Percentiles rank a stretch among this genome's conserved stretches.
Conservation (phyloP, 2,888 invertebrate genomes). For the Brachycybe producta region DNA sequence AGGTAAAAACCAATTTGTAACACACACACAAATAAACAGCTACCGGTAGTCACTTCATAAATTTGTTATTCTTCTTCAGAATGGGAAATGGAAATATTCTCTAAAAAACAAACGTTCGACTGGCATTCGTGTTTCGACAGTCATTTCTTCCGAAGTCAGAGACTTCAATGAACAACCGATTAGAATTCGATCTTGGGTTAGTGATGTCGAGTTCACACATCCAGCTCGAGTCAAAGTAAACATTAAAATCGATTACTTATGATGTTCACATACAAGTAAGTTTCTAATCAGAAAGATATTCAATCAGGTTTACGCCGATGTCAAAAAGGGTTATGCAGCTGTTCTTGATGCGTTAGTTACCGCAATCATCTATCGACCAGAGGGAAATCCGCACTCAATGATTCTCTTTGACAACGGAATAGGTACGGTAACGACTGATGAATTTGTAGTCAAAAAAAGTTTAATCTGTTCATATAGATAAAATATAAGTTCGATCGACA, state of each 20-base stretch:
- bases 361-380: constrained; percentile 24
- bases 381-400: constrained; percentile 22
- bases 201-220: constrained; percentile 23
- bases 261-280: not conserved
- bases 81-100: constrained; percentile 22
- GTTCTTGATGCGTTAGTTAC: constrained; percentile 24
- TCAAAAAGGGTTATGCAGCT: constrained; percentile 25
- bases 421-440: constrained; percentile 23
- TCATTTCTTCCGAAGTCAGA: constrained; percentile 22
- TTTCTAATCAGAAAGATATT: no score
- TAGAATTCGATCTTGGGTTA: constrained; percentile 24
- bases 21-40: no score
- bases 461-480: no score
- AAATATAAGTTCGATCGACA: no score
- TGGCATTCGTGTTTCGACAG: constrained; percentile 17
- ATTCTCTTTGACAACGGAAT: constrained; percentile 25
- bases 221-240: constrained; percentile 23
- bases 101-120: constrained; percentile 18
- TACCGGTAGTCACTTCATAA: no score
- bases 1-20: no score
- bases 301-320: constrained; percentile 24
- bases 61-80: constrained; percentile 18
- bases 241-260: no score
- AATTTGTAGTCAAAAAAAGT: no score
- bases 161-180: constrained; percentile 24